Evolutionary conservation across 2,113 vertebrate genomes (phyloP).

Genomic region (Sorex fumeus): DNA sequence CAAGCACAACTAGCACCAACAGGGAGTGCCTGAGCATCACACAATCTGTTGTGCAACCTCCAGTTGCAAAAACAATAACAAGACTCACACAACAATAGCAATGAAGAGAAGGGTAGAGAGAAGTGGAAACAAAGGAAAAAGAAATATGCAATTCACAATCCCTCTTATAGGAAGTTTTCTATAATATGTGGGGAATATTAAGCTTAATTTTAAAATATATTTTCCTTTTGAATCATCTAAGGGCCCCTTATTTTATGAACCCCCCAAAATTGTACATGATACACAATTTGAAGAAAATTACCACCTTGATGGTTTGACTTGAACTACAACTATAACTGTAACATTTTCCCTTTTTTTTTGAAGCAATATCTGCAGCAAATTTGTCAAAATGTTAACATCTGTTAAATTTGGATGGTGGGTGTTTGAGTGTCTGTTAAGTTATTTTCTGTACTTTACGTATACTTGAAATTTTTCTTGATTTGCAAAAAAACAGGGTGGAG

Average conservation of each 20-base stretch:
- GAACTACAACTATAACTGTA: conserved; percentile 63
- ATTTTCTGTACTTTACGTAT: conserved; percentile 65
- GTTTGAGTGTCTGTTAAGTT: conserved; percentile 62
- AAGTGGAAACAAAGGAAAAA: not conserved
- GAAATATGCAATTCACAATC: not conserved
- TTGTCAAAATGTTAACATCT: conserved; percentile 81
- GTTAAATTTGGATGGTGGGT: conserved; percentile 70
- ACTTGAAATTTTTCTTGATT: conserved; percentile 58
- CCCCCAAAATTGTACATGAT: conserved; percentile 21
- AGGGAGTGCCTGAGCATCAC: no score
- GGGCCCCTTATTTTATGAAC: conserved; percentile 35
- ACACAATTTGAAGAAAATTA: conserved; percentile 55
- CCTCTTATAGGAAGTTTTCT: not conserved
- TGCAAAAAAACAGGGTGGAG: conserved; percentile 48
- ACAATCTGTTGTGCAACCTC: no score
- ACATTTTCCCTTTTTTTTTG: conserved; percentile 52
- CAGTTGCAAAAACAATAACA: no score
- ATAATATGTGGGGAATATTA: not conserved
- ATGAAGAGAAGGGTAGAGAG: not conserved
- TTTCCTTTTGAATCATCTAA: conserved; percentile 29
- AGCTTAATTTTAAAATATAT: no score
- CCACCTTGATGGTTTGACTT: not conserved
- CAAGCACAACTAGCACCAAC: no score
- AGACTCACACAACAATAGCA: no score
- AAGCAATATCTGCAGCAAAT: conserved; percentile 59